Evolutionary conservation across 1,140 invertebrate genomes (phyloP).

Genomic region (Caerostris darwini): DNA sequence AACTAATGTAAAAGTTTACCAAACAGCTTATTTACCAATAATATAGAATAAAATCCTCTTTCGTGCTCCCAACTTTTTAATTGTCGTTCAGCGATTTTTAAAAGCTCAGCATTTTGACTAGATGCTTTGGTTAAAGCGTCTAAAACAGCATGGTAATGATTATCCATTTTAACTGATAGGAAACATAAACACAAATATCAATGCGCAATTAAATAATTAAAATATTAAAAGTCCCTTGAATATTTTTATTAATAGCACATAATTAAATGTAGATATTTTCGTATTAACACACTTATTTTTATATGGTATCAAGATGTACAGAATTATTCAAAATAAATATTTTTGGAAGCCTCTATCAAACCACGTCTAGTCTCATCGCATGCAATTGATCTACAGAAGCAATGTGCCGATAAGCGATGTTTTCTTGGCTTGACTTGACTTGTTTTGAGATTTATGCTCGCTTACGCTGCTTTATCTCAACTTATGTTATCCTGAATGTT

Average conservation of each 20-base stretch:
- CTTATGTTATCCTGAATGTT: too few species aligned
- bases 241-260: background rate
- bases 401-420: background rate
- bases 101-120: slow-evolving; percentile 90
- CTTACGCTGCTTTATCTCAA: too few species aligned
- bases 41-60: slow-evolving; percentile 92
- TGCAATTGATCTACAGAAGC: background rate
- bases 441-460: too few species aligned
- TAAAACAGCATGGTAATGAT: slow-evolving; percentile 80
- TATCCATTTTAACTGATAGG: slow-evolving; percentile 51
- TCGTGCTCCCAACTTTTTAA: slow-evolving; percentile 93
- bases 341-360: background rate
- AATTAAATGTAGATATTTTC: background rate
- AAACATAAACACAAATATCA: slow-evolving; percentile 60
- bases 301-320: background rate
- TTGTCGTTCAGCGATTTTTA: slow-evolving; percentile 93
- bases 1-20: too few species aligned
- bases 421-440: too few species aligned
- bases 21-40: slow-evolving; percentile 86
- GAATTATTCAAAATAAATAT: background rate
- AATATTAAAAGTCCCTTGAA: slow-evolving; percentile 21
- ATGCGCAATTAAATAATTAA: slow-evolving; percentile 63
- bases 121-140: slow-evolving; percentile 91
- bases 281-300: background rate
- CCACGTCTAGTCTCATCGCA: background rate